A percentile compares a stretch with the other conserved stretches of the same genome.
Conservation (phyloP, 2,888 invertebrate genomes). For the Drosophila mettleri region DNA sequence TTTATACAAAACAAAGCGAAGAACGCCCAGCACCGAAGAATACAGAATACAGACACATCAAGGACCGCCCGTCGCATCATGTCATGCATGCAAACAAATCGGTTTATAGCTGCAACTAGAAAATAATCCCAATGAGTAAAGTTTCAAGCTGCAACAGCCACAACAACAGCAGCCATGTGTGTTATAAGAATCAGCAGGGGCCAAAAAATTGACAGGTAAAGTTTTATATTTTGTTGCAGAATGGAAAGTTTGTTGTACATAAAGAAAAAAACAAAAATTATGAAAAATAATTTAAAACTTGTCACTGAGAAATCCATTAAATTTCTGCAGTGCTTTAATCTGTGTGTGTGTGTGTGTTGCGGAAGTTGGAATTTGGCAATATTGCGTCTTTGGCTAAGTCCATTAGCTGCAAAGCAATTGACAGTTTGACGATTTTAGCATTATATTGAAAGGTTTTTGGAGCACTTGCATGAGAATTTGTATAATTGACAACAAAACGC, state of each 20-base stretch:
- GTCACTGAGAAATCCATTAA: constrained; percentile 21
- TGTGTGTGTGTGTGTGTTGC: background rate
- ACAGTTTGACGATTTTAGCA: constrained; percentile 7
- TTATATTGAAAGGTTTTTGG: background rate
- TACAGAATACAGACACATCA: constrained; percentile 2
- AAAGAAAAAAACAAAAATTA: no score
- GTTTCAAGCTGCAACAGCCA: constrained; percentile 40
- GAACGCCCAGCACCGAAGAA: background rate
- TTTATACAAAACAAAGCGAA: constrained; percentile 35
- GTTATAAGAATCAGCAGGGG: constrained; percentile 32
- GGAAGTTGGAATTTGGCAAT: background rate
- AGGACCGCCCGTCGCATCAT: constrained; percentile 18
- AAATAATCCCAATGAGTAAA: constrained; percentile 62
- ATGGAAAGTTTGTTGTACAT: constrained; percentile 5
- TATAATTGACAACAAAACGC: constrained; percentile 67
- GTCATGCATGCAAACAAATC: constrained; percentile 51
- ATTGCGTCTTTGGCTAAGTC: background rate
- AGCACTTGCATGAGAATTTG: constrained; percentile 7
- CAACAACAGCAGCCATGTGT: constrained; percentile 23
- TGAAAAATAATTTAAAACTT: constrained; percentile 6
- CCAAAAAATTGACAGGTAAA: constrained; percentile 33
- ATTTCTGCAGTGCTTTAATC: background rate
- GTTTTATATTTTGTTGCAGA: constrained; percentile 11
- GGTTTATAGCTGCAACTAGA: constrained; percentile 54
- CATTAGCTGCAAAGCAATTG: constrained; percentile 10